Evolutionary conservation across 2,888 invertebrate genomes (phyloP), one percentile per base, ranked within the genome.

Genomic region (Seira sanloemensis): DNA sequence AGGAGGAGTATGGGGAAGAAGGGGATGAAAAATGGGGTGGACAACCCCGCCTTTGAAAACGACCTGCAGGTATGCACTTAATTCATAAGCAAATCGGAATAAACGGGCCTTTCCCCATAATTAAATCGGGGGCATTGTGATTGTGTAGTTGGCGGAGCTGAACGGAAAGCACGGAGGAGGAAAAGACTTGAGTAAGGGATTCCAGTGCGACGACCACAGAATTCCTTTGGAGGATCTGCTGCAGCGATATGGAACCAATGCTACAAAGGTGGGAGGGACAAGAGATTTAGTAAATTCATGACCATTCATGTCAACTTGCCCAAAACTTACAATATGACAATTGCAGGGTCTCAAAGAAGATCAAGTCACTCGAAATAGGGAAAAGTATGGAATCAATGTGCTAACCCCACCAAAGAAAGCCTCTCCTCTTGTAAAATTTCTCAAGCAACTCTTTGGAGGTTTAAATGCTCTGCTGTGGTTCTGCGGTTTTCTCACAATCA

Each of bases 341-440:
- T 37, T 58, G 19, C 87, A 92, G 91, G 92, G 92, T 76, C 90
- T 92, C 83, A 91, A 91, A 46, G 90, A 90, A 74, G 89, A 87
- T 19, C 91, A 91, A 89, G 92, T 92, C n/a, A 88, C 90, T 12
- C 90, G 90, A 79, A 89, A 91, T 9, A 90, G 91, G 69, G 90
- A 90, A 23, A 90, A 91, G 23, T 92, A 90, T 87, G 91, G 91
- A 2, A 90, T 90, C n/a, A 92, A 92, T 90, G 91, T 91, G n/a
- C 90, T 92, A 46, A 91, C 91, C n/a, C 92, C 92, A 68, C 92
- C 92, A 23, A 91, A 91, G 86, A 92, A 91, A 78, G 92, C 92
- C 1, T 92, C 93, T 2, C 92, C 92, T 89, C 92, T 92, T 91
- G 90, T 92, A 72, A 92, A 92, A 90, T 92, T 93, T 90, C 91